phyloP scores from a whole-genome alignment of 2,113 vertebrate species.

The Zapus hudsonius region DNA sequence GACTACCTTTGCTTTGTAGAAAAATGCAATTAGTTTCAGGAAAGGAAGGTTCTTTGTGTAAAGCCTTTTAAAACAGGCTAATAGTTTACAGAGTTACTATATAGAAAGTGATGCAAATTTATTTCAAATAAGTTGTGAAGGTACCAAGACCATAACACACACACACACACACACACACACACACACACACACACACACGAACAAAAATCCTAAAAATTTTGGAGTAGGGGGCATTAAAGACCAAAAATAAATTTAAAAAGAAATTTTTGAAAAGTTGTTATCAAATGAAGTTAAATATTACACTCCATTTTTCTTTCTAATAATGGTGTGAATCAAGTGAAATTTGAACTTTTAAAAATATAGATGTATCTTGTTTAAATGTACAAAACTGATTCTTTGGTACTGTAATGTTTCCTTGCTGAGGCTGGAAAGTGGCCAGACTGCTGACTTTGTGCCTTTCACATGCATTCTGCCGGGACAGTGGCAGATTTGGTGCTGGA shows the following conservation, averaged over 20 bases:
- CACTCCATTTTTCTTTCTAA: constrained; percentile 64
- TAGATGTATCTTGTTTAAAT: constrained; percentile 74
- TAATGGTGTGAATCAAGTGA: constrained; percentile 65
- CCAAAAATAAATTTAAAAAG: constrained; percentile 76
- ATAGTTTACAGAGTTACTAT: constrained; percentile 77
- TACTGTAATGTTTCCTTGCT: constrained; percentile 79
- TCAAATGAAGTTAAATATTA: constrained; percentile 77
- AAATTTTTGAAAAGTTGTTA: constrained; percentile 66
- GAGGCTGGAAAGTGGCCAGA: constrained; percentile 74
- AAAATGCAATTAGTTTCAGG: constrained; percentile 58
- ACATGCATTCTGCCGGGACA: constrained; percentile 83
- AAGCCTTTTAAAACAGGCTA: constrained; percentile 70
- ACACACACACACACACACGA: not conserved
- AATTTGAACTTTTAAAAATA: constrained; percentile 74
- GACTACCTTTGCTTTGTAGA: constrained; percentile 77
- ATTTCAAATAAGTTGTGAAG: constrained; percentile 78
- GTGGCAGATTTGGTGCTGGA: constrained; percentile 73
- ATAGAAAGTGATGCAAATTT: constrained; percentile 76
- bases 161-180: not conserved
- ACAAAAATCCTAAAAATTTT: constrained; percentile 4
- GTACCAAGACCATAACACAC: constrained; percentile 74
- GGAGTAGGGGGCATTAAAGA: constrained; percentile 65
- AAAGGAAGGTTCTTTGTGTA: constrained; percentile 72
- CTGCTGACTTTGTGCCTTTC: constrained; percentile 88
- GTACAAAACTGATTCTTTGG: constrained; percentile 76